Percentiles rank a stretch among this genome's conserved stretches.
Evolutionary conservation across 1,140 invertebrate genomes (phyloP).

Genomic region (Protaetia brevitarsis): DNA sequence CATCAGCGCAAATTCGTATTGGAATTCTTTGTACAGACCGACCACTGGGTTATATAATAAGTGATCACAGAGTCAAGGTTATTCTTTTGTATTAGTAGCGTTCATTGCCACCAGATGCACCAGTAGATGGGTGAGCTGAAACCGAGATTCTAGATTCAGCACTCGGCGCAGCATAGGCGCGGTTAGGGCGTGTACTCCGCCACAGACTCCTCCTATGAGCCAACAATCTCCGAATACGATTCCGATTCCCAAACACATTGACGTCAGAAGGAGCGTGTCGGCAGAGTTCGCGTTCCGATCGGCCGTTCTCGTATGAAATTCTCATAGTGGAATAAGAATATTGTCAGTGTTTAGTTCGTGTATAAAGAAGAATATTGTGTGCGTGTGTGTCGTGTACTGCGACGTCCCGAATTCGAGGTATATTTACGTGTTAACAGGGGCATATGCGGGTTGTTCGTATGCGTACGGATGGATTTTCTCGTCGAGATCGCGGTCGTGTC

Average conservation of each 20-base stretch:
- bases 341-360: conserved; percentile 34
- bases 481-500: neutral
- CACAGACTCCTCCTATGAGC: conserved; percentile 30
- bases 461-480: neutral
- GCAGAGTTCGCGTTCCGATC: conserved; percentile 22
- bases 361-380: conserved; percentile 26
- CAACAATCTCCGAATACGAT: conserved; percentile 40
- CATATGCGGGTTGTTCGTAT: conserved; percentile 11
- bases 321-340: conserved; percentile 38
- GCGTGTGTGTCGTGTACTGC: conserved; percentile 19
- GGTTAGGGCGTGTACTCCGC: conserved; percentile 25
- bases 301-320: conserved; percentile 37
- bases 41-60: conserved; percentile 20
- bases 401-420: neutral
- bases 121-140: conserved; percentile 30
- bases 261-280: conserved; percentile 31
- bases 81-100: conserved; percentile 40
- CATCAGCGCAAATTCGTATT: neutral
- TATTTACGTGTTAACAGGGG: neutral
- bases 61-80: conserved; percentile 39
- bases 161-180: conserved; percentile 26
- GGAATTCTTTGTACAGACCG: conserved; percentile 7
- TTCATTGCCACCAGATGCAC: conserved; percentile 41
- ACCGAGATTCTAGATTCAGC: conserved; percentile 3
- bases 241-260: conserved; percentile 32